Base-by-base conservation (phyloP, 1,140 invertebrate species). In the Ips nitidus region DNA sequence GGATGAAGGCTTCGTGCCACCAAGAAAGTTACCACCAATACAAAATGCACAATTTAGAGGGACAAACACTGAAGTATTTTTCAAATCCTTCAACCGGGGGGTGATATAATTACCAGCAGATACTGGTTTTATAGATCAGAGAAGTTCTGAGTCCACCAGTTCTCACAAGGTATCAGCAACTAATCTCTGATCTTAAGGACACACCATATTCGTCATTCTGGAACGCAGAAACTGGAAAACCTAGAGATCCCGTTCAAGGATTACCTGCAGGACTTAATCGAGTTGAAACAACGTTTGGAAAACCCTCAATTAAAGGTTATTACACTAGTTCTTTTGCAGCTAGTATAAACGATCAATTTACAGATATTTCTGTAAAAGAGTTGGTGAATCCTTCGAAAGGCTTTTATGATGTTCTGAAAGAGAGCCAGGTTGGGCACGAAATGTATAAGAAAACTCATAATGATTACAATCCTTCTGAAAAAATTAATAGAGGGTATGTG, bases 161-260 rank as follows among this genome's bases (percentile, higher is more conserved):
- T 0, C 80, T 82, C 78, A 80, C 82, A 6, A 82, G 83, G 72
- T 85, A 84, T 70, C 79, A 83, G 76, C 79, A 77, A 6, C 71
- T 86, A 2, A 80, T 83, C 55, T 77, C 80, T 36, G 83, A 86
- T 67, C 75, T 86, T 3, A 83, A 82, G 73, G 82, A 84, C 58
- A 84, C 84, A 0, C 64, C 80, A 2, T 84, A 83, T 73, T 45
- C 75, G 5, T 84, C 83, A 3, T 84, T 83, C 66, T 86, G 85
- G 85, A 81, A 80, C 64, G 80, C 80, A 69, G 70, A 78, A 47
- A 63, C 85, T 36, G 84, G 83, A 4, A 76, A 77, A 73, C 58
- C 73, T 1, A 74, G 74, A 62, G 84, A 85, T 77, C 75, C 79
- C 22, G 77, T 80, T 37, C 81, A 82, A 41, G 82, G 82, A 76